phyloP scores from a whole-genome alignment of 2,113 vertebrate species.

The Chunga burmeisteri region DNA sequence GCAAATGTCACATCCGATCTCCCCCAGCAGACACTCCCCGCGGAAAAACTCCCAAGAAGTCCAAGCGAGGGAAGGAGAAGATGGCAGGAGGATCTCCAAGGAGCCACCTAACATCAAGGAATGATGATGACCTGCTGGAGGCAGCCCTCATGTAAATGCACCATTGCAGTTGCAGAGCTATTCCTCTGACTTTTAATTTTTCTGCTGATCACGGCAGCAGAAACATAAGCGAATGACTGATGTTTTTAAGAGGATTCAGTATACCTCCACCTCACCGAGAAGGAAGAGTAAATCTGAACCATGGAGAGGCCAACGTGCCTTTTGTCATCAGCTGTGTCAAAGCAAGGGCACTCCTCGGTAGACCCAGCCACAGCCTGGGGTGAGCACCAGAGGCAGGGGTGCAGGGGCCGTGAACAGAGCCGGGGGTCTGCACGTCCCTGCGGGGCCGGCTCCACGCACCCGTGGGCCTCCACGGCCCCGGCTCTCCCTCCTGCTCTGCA shows the following conservation, averaged over 20 bases:
- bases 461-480: neutral
- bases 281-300: neutral
- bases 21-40: rapidly evolving
- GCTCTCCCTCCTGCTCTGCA: neutral
- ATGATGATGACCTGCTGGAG: rapidly evolving
- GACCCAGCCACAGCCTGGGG: neutral
- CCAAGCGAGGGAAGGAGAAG: neutral
- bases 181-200: neutral
- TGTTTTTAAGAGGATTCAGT: neutral
- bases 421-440: neutral
- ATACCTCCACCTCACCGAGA: rapidly evolving
- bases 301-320: rapidly evolving
- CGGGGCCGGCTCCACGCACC: neutral
- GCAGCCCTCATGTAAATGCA: rapidly evolving
- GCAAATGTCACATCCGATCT: neutral
- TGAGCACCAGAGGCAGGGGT: neutral
- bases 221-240: rapidly evolving
- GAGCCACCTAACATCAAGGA: neutral
- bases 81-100: neutral
- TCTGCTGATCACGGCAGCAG: neutral
- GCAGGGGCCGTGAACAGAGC: neutral
- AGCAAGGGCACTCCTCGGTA: neutral
- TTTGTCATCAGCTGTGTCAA: too few species aligned
- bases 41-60: rapidly evolving
- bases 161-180: rapidly evolving